Evolutionary conservation across 2,113 vertebrate species (phyloP).

Genomic region (Spilogale gracilis): DNA sequence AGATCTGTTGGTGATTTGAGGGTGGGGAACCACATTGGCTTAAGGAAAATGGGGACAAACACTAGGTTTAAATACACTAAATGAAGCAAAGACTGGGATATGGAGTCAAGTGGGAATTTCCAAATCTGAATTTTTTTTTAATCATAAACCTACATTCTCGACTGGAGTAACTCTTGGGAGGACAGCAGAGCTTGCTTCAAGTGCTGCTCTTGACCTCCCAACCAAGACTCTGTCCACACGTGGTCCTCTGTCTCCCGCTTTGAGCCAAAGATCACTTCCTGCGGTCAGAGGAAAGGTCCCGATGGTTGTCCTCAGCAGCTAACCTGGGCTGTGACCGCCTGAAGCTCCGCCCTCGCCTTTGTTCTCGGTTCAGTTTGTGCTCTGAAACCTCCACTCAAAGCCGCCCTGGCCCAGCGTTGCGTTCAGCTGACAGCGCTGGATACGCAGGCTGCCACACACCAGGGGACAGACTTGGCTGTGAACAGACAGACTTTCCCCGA

Average conservation of each 20-base stretch:
- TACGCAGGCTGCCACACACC: neutral
- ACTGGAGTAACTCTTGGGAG: neutral
- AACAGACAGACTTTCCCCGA: neutral
- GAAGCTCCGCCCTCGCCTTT: conserved; percentile 5
- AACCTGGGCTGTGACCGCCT: neutral
- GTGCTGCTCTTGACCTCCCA: neutral
- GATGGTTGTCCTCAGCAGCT: neutral
- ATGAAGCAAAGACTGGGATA: neutral
- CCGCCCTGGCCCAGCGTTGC: neutral
- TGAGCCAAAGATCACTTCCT: neutral
- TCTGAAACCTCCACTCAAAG: neutral
- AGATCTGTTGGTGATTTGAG: neutral
- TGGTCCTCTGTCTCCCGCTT: neutral
- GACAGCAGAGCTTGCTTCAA: neutral
- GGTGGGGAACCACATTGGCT: too few species aligned
- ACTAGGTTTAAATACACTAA: neutral
- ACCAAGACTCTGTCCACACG: rapidly evolving
- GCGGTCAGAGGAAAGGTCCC: rapidly evolving
- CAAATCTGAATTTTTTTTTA: neutral
- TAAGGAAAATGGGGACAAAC: neutral
- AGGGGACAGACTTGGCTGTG: neutral
- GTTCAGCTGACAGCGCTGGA: too few species aligned
- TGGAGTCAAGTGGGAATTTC: too few species aligned
- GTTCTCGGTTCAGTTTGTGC: neutral
- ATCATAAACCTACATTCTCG: neutral